Base-by-base conservation (phyloP, 2,888 invertebrate genomes). In the Agrilus cyanescens region DNA sequence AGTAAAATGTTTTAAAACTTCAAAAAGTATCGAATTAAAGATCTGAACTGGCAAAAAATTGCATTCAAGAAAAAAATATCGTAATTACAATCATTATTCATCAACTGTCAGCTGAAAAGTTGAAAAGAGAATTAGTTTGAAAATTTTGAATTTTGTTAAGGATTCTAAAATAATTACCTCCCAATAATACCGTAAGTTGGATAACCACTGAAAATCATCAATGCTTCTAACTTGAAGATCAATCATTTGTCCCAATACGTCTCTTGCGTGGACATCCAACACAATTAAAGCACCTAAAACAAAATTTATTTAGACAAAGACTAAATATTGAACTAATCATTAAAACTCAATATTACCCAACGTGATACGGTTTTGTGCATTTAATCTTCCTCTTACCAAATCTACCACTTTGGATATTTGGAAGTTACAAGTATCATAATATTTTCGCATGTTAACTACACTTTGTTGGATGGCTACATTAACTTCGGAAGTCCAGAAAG, bases 401-500 rank as follows among this genome's bases (percentile, higher is more conserved):
- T 82, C 79, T 0, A 94, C 88, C 53, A 91, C 83, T 56, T 83
- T 80, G 16, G 78, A 77, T 48, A 93, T 85, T 65, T 93, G 89
- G 15, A 59, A 57, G 52, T 85, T 85, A 59, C 85, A 85, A 46
- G 77, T 71, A 14, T 76, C 70, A 54, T 86, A 72, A 60, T 87
- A 91, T 0, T 68, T 58, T 47, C 67, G 65, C 71, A 82, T 68
- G 37, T 73, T 75, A 35, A 67, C 58, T 0, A 75, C 56, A 10
- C 70, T 76, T 4, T 71, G 67, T 15, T 73, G 65, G 46, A 94
- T 83, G 1, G 86, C 80, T 41, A 80, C 75, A 1, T 88, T 86
- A n/a, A 93, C 84, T 62, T 90, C 86, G 0, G 75, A 70, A 0
- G 95, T 95, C 95, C 95, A 95, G 60, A 81, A 91, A 1, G 86